Evolutionary conservation across 2,113 vertebrate genomes (phyloP).

Genomic region (Machaerirhynchus nigripectus): DNA sequence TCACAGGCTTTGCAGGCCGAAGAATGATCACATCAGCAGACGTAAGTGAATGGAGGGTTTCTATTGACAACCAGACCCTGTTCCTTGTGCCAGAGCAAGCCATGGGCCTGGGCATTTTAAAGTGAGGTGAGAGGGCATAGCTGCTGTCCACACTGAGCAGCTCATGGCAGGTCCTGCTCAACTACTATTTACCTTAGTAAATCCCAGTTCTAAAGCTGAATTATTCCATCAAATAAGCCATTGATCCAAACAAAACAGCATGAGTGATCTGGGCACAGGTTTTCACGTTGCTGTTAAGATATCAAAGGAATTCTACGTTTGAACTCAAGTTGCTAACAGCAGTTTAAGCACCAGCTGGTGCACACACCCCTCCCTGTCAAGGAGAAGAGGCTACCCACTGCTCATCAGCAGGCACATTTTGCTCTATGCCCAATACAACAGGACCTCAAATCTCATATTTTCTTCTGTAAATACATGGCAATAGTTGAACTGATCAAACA

Average conservation of each 20-base stretch:
- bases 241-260: background rate
- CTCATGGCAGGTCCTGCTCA: background rate
- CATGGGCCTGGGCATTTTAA: background rate
- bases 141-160: accelerated
- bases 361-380: background rate
- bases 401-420: background rate
- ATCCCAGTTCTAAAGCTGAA: background rate
- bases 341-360: background rate
- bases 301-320: background rate
- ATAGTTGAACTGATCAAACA: background rate
- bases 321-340: background rate
- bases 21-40: background rate
- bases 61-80: background rate
- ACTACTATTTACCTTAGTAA: background rate
- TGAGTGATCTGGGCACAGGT: background rate
- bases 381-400: background rate
- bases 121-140: background rate
- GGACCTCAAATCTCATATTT: background rate
- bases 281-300: background rate
- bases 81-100: background rate
- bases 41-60: background rate
- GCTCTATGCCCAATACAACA: background rate
- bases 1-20: background rate
- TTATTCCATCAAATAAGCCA: background rate
- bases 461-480: background rate